A percentile compares a stretch with the other conserved stretches of the same genome.
Conservation (phyloP, 1,140 invertebrate genomes). For the Papilio glaucus region DNA sequence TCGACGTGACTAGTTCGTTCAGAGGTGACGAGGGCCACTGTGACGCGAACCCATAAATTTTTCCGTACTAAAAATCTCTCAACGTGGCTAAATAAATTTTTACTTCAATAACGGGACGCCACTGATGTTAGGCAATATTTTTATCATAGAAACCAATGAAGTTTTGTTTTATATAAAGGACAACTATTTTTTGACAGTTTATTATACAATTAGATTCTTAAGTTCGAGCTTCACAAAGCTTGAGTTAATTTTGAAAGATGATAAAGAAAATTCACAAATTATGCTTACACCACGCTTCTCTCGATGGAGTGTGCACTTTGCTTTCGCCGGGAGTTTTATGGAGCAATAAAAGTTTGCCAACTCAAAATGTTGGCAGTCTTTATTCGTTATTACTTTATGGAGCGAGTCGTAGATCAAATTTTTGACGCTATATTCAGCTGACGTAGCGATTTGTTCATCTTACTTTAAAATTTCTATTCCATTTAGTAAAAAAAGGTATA, state of each 20-base stretch:
- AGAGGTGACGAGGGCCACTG: no score
- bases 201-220: no score
- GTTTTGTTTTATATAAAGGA: no score
- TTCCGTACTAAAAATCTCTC: no score
- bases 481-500: not conserved
- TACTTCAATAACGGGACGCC: no score
- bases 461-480: slow-evolving; percentile 1
- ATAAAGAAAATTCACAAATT: slow-evolving; percentile 35
- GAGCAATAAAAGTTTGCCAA: slow-evolving; percentile 71
- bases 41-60: no score
- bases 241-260: slow-evolving; percentile 30
- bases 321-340: slow-evolving; percentile 62
- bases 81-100: no score
- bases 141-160: no score
- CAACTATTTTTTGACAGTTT: no score
- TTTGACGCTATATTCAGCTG: slow-evolving; percentile 49
- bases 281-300: slow-evolving; percentile 26
- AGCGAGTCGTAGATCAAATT: slow-evolving; percentile 66
- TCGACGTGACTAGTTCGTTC: no score
- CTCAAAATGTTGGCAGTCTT: slow-evolving; percentile 65
- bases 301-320: slow-evolving; percentile 50
- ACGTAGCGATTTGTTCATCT: slow-evolving; percentile 29
- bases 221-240: not conserved
- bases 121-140: no score
- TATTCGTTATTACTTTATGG: slow-evolving; percentile 49